Percentiles rank a stretch among this genome's conserved stretches.
Conservation (phyloP, 2,797 vertebrate genomes). For the Macrochelys suwanniensis region DNA sequence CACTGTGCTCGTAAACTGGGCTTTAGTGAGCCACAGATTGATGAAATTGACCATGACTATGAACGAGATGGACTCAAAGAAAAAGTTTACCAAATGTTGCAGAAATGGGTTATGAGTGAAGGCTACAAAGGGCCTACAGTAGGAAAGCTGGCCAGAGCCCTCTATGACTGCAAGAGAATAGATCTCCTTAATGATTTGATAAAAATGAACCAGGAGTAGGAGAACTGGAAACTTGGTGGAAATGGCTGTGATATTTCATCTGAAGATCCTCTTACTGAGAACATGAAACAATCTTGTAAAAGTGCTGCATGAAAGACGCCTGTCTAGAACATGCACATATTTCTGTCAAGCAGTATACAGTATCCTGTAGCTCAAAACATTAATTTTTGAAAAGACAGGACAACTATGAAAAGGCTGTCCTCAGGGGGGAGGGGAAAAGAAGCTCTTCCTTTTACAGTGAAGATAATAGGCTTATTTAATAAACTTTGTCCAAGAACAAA, state of each 20-base stretch:
- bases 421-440: background rate
- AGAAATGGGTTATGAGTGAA: constrained; percentile 92
- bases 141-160: constrained; percentile 89
- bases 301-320: constrained; percentile 32
- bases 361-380: background rate
- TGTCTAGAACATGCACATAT: background rate
- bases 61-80: constrained; percentile 91
- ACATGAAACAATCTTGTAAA: background rate
- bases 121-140: constrained; percentile 90
- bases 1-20: constrained; percentile 88
- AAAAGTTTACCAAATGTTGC: constrained; percentile 95
- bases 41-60: constrained; percentile 92
- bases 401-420: background rate
- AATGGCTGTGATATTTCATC: background rate
- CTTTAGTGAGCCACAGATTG: constrained; percentile 88
- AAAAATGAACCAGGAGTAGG: constrained; percentile 65
- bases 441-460: background rate
- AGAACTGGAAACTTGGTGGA: background rate
- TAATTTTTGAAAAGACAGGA: background rate
- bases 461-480: background rate
- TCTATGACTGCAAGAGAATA: constrained; percentile 80
- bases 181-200: constrained; percentile 87
- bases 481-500: background rate
- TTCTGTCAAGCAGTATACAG: background rate
- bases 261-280: background rate